Evolutionary conservation across 2,797 vertebrate species (phyloP).

Genomic region (Selene dorsalis): DNA sequence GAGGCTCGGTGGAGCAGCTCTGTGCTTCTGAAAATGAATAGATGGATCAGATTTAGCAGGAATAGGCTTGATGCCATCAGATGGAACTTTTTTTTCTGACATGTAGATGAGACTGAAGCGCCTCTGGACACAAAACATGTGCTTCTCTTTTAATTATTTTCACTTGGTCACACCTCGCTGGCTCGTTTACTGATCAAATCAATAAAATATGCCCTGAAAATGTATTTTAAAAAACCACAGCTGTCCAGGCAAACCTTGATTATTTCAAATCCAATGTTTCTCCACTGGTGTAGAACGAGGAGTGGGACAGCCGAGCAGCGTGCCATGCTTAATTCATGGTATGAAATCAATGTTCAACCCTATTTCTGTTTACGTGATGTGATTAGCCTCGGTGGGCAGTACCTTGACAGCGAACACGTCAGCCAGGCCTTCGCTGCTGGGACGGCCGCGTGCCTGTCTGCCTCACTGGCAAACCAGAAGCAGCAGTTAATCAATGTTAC

Average conservation of each 20-base stretch:
- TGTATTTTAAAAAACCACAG: neutral
- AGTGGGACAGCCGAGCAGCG: neutral
- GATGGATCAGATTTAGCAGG: neutral
- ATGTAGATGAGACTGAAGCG: neutral
- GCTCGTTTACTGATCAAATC: conserved; percentile 9
- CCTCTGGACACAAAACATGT: conserved; percentile 1
- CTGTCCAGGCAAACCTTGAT: conserved; percentile 28
- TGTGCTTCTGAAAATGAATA: neutral
- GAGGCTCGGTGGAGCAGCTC: too few relatives aligned
- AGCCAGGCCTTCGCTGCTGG: neutral
- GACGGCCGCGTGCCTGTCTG: conserved; percentile 30
- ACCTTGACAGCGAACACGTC: neutral
- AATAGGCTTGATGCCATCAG: neutral
- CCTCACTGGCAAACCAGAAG: conserved; percentile 51
- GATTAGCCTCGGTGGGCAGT: conserved; percentile 44
- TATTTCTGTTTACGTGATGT: conserved; percentile 49
- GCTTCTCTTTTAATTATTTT: neutral
- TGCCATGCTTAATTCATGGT: conserved; percentile 45
- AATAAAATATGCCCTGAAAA: neutral
- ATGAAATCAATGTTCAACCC: conserved; percentile 60
- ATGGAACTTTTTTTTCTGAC: neutral
- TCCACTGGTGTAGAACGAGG: conserved; percentile 30
- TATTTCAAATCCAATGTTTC: conserved; percentile 31
- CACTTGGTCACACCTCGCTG: neutral
- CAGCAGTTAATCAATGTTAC: conserved; percentile 73